Conservation (phyloP, 2,797 vertebrate species). For the Rhinatrema bivittatum region DNA sequence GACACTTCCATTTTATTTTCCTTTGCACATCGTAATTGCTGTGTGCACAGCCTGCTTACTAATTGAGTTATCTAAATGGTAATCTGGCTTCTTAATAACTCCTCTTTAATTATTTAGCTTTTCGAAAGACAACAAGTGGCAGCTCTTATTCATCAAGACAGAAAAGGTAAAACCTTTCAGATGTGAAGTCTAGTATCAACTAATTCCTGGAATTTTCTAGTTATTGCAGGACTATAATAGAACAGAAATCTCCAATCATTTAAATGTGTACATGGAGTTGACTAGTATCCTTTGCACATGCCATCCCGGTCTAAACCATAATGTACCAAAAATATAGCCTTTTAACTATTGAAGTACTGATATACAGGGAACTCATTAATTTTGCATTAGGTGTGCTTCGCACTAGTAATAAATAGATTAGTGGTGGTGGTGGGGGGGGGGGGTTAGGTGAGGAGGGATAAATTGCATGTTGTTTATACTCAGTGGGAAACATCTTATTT, state of each 20-base stretch:
- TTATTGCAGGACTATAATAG: slow-evolving; percentile 17
- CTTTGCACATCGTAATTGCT: slow-evolving; percentile 1
- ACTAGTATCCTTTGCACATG: slow-evolving; percentile 19
- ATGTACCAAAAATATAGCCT: slow-evolving; percentile 10
- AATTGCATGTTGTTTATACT: slow-evolving; percentile 26
- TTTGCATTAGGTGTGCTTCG: slow-evolving; percentile 27
- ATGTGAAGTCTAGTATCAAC: slow-evolving; percentile 11
- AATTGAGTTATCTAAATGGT: slow-evolving; percentile 37
- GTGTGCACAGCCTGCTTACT: slow-evolving; percentile 16
- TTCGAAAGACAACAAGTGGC: no score
- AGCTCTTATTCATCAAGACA: slow-evolving; percentile 28
- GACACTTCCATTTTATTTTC: slow-evolving; percentile 25
- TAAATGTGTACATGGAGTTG: slow-evolving; percentile 18
- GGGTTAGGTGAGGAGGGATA: no score
- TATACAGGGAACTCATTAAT: slow-evolving; percentile 14
- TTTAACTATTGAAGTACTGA: slow-evolving; percentile 20
- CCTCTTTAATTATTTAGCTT: slow-evolving; percentile 44
- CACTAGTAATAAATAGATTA: slow-evolving; percentile 12
- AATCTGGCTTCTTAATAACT: slow-evolving; percentile 40
- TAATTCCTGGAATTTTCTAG: slow-evolving; percentile 20
- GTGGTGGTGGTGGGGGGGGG: no score
- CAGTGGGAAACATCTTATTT: slow-evolving; percentile 9
- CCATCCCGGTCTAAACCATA: slow-evolving; percentile 19
- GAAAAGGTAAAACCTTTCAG: slow-evolving; percentile 16
- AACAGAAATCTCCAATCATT: slow-evolving; percentile 8